Base-by-base conservation (phyloP, 2,113 vertebrate genomes). In the Lycaon pictus region DNA sequence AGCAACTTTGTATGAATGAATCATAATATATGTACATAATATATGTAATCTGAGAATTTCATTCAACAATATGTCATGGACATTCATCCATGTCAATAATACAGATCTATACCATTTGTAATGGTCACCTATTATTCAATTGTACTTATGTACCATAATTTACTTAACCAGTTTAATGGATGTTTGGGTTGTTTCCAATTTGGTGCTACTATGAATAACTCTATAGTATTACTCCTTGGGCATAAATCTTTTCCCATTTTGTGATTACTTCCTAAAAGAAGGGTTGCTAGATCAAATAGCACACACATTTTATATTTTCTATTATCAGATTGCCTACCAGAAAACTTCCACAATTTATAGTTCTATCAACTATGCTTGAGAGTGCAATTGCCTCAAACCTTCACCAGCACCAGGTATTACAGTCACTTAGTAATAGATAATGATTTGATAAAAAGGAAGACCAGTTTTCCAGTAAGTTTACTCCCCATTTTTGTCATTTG, bases 41-140 rank as follows among this genome's bases (percentile, higher is more conserved):
- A 74, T 55, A 80, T 74, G 27, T 56, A 89, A 60, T 74, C 69
- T 81, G n/a, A 95, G 65, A 51, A 32, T 83, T 93, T 94, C 72
- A 62, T 37, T 94, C 35, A 91, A 95, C 22, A 81, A 62, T 67
- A 77, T 93, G 55, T 90, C 92, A 51, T 58, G 81, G n/a, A 74
- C 82, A 97, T 97, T 90, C 82, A 93, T 96, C 84, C 77, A 77
- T 86, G 95, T 97, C 93, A 97, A 96, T 95, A 93, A 92, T 93
- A 96, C 69, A 91, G 65, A 91, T 92, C 79, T 92, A 35, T 1
- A 72, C 58, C 79, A 88, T 96, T 90, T 98, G 74, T 96, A 96
- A 92, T 71, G 23, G 53, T 97, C 94, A 93, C 63, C 84, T 72
- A 76, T 91, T 96, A 97, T 87, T 87, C 67, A 83, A 90, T 80